Percentiles rank a stretch among this genome's conserved stretches.
These are phyloP conservation scores for Sebastes schlegelii DNA, from an alignment of 2,113 vertebrate species.

Conservation along the genomic window DNA sequence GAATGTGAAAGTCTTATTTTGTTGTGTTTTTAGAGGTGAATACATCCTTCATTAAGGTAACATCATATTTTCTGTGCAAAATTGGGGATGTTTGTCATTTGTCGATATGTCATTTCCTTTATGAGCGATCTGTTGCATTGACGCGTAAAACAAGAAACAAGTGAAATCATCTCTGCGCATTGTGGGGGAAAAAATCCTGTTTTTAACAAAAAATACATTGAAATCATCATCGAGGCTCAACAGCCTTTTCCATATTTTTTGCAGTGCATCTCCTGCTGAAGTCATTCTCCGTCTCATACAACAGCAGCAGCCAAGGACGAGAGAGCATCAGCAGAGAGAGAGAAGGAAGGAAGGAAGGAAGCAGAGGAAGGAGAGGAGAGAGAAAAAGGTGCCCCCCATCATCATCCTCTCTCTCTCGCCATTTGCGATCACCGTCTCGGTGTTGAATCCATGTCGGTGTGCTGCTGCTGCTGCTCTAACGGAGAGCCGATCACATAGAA, in stretches of 20 bases:
- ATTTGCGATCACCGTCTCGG: conserved; percentile 65
- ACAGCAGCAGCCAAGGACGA: conserved; percentile 78
- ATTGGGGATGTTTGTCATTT: not conserved
- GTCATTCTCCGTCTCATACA: conserved; percentile 69
- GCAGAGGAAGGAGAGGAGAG: conserved; percentile 35
- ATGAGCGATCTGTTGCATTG: conserved; percentile 21
- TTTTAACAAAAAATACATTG: not conserved
- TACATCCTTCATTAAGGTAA: not conserved
- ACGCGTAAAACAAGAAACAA: conserved; percentile 17
- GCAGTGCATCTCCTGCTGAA: conserved; percentile 62
- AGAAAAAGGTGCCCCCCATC: conserved; percentile 70
- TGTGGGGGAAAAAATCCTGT: not conserved
- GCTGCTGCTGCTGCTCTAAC: conserved; percentile 41
- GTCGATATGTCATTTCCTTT: not conserved
- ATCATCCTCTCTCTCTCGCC: conserved; percentile 37
- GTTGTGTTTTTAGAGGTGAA: not conserved
- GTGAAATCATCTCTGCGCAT: not conserved
- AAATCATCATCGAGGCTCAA: conserved; percentile 16
- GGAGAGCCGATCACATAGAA: conserved; percentile 32
- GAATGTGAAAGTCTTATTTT: conserved; percentile 22
- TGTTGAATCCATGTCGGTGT: conserved; percentile 60
- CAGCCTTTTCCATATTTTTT: conserved; percentile 59
- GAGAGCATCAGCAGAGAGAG: conserved; percentile 72
- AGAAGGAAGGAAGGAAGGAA: not conserved
- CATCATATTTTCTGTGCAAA: not conserved